phyloP scores from a whole-genome alignment of 1,140 invertebrate genomes.

The Gonioctena quinquepunctata region DNA sequence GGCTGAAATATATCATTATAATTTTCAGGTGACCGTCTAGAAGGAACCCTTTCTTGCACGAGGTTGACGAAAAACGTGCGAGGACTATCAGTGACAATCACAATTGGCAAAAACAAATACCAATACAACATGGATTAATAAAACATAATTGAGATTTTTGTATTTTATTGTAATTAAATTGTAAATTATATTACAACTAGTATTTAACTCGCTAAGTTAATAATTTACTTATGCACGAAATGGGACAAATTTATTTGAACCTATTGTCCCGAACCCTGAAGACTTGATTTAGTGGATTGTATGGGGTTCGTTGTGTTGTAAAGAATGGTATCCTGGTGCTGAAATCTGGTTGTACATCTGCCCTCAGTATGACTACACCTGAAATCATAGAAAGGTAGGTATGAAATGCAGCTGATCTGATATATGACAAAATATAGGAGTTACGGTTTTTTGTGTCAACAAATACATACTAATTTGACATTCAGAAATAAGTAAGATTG shows the following conservation, averaged over 20 bases:
- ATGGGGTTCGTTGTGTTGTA: conserved; percentile 62
- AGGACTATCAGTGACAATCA: conserved; percentile 47
- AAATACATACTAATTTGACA: too few species aligned
- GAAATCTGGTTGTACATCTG: conserved; percentile 71
- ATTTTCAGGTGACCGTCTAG: conserved; percentile 45
- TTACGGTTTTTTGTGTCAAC: too few species aligned
- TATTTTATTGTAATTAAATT: conserved; percentile 24
- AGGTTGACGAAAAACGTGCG: conserved; percentile 49
- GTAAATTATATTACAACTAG: conserved; percentile 38
- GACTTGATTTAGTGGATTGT: conserved; percentile 65
- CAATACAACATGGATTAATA: conserved; percentile 49
- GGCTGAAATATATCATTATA: not conserved
- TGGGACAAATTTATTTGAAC: conserved; percentile 37
- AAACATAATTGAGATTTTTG: not conserved
- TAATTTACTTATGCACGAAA: conserved; percentile 40
- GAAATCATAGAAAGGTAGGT: too few species aligned
- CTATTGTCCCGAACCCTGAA: conserved; percentile 58
- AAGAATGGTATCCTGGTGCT: conserved; percentile 59
- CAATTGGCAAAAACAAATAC: conserved; percentile 45
- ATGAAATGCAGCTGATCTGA: too few species aligned
- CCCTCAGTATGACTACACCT: conserved; percentile 82
- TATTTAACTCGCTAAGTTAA: conserved; percentile 32
- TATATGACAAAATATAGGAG: too few species aligned
- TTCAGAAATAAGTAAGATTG: too few species aligned
- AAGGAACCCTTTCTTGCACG: conserved; percentile 43